Base-by-base conservation (phyloP, 2,797 vertebrate genomes). In the Poeciliopsis infans region DNA sequence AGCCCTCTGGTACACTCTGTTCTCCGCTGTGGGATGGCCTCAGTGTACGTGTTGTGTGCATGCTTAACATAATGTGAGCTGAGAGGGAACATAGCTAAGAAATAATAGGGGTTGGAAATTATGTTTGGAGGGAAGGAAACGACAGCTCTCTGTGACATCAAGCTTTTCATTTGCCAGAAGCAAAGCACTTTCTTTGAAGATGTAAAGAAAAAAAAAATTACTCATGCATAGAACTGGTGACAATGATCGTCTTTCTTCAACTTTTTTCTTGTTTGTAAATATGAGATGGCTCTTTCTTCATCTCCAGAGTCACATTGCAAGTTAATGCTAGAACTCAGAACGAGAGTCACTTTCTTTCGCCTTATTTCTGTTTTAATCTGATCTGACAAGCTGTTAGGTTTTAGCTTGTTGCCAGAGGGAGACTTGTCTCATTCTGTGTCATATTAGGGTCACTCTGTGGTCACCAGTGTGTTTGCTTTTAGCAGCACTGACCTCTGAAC, bases 1-100 rank as follows among this genome's bases (percentile, higher is more conserved):
- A 93, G 94, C 92, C 85, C 83, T 89, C 85, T 89, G 90, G 94
- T 95, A 95, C 94, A 94, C 86, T 55, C 84, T 95, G 94, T 95
- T 94, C 94, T 89, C 69, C 82, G 73, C 80, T 83, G 82, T 85
- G 90, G 87, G 91, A 91, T 88, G 86, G 89, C 79, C 83, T 83
- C 79, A 57, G 86, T 79, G 88, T 89, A 87, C 53, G 33, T 87
- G 90, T 83, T 66, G 76, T 84, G 86, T 82, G 88, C 85, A 89
- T 86, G 82, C 80, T 82, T 88, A 88, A 85, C 90, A 89, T 90
- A 85, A 85, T 79, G 73, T 89, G 84, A 88, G 87, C 72, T 73
- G 85, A 82, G 83, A 55, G 81, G 75, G 80, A 89, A 83, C 83
- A 84, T 69, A 74, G 85, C 84, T 68, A 59, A 85, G 47, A 77